A percentile compares a stretch with the other conserved stretches of the same genome.
Evolutionary conservation across 2,113 vertebrate genomes (phyloP).

Genomic region (Macrotus californicus): DNA sequence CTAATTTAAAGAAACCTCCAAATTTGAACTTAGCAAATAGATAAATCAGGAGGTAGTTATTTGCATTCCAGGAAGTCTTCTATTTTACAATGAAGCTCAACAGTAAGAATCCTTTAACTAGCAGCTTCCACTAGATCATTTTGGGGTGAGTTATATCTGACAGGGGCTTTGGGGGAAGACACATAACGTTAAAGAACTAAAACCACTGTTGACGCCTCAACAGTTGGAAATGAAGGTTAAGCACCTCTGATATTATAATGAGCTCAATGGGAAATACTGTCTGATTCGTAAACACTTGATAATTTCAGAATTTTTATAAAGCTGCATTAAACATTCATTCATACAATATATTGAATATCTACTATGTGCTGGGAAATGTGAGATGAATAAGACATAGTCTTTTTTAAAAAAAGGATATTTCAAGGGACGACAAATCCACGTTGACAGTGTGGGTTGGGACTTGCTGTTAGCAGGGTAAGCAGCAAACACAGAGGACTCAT

Average conservation of each 20-base stretch:
- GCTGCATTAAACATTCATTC: neutral
- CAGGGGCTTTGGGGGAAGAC: neutral
- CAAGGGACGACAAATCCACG: neutral
- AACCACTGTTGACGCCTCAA: neutral
- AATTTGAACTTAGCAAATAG: conserved; percentile 3
- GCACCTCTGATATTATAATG: neutral
- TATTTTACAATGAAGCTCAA: neutral
- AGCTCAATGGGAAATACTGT: neutral
- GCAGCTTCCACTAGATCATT: neutral
- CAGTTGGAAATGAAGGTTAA: neutral
- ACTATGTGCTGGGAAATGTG: neutral
- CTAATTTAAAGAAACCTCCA: conserved; percentile 35
- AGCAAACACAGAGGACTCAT: neutral
- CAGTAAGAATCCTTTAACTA: neutral
- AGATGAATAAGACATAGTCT: neutral
- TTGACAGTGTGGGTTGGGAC: too few relatives aligned
- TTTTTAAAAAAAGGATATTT: neutral
- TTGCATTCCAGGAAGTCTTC: conserved; percentile 15
- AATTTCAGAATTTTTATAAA: neutral
- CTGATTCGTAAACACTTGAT: neutral
- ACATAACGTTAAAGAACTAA: neutral
- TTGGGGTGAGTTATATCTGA: neutral
- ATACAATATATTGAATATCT: neutral
- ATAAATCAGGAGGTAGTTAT: conserved; percentile 14
- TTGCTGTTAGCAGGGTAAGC: neutral